phyloP scores from a whole-genome alignment of 1,140 invertebrate species.

The Melipona quadrifasciata region DNA sequence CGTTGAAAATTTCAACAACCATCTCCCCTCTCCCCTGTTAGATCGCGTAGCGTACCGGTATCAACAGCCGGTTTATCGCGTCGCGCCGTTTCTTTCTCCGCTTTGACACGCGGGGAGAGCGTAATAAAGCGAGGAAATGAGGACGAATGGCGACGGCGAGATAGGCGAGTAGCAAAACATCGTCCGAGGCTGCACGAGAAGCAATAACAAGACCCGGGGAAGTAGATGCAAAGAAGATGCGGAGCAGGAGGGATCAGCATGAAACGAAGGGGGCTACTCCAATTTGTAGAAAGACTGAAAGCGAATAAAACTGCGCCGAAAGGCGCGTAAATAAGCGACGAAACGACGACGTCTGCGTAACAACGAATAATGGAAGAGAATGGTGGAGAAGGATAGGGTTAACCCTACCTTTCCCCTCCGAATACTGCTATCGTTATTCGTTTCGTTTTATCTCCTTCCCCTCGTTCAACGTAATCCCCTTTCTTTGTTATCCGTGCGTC shows the following conservation, averaged over 20 bases:
- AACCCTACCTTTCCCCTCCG: no score
- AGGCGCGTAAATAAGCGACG: conserved; percentile 7
- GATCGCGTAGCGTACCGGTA: no score
- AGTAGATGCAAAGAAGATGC: not conserved
- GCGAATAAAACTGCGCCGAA: conserved; percentile 1
- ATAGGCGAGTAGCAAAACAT: conserved; percentile 2
- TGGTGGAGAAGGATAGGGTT: not conserved
- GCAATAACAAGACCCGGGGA: not conserved
- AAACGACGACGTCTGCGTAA: not conserved
- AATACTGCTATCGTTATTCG: conserved; percentile 40
- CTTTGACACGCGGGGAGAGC: not conserved
- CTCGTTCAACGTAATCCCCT: conserved; percentile 47
- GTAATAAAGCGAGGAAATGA: not conserved
- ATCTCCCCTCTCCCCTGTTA: no score
- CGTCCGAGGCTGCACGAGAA: not conserved
- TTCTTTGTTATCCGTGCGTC: conserved; percentile 58
- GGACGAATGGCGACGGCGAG: not conserved
- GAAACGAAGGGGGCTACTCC: not conserved
- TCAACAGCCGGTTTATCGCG: not conserved
- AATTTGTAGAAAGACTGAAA: conserved; percentile 7
- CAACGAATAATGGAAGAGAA: not conserved
- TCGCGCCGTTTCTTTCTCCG: not conserved
- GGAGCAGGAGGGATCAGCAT: not conserved
- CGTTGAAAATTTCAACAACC: no score
- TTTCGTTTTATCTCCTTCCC: conserved; percentile 33